Evolutionary conservation across 2,797 vertebrate species (phyloP).

Genomic region (Clarias pachynema): DNA sequence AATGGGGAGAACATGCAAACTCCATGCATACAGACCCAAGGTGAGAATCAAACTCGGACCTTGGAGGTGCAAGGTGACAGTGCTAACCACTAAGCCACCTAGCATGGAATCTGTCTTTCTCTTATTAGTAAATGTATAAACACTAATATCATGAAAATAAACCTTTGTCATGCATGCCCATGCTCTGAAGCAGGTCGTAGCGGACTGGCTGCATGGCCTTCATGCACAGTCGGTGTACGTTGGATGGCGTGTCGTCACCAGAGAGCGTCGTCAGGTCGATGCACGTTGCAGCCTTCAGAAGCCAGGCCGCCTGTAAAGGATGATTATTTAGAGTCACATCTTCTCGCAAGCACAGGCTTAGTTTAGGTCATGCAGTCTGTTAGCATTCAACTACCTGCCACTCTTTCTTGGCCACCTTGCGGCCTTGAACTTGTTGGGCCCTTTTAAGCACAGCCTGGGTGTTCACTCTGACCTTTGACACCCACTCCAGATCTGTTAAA

Average conservation of each 20-base stretch:
- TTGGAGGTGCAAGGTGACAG: too few species aligned
- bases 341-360: neutral
- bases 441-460: constrained; percentile 86
- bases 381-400: constrained; percentile 84
- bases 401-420: constrained; percentile 82
- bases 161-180: constrained; percentile 91
- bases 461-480: constrained; percentile 86
- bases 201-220: constrained; percentile 89
- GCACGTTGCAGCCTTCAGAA: constrained; percentile 88
- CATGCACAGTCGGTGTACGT: constrained; percentile 86
- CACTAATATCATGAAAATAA: neutral
- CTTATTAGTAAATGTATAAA: neutral
- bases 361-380: neutral
- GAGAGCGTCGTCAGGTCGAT: constrained; percentile 93
- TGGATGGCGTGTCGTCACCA: constrained; percentile 90
- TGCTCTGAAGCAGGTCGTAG: constrained; percentile 80
- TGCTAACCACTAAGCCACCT: too few species aligned
- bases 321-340: neutral
- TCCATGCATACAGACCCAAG: too few species aligned
- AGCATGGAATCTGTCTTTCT: neutral
- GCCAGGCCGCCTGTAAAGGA: constrained; percentile 86
- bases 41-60: too few species aligned
- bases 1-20: too few species aligned
- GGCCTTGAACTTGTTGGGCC: constrained; percentile 82
- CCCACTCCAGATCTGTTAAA: constrained; percentile 82